A percentile compares a stretch with the other conserved stretches of the same genome.
phyloP scores from a whole-genome alignment of 1,140 invertebrate genomes.

The Apis florea region DNA sequence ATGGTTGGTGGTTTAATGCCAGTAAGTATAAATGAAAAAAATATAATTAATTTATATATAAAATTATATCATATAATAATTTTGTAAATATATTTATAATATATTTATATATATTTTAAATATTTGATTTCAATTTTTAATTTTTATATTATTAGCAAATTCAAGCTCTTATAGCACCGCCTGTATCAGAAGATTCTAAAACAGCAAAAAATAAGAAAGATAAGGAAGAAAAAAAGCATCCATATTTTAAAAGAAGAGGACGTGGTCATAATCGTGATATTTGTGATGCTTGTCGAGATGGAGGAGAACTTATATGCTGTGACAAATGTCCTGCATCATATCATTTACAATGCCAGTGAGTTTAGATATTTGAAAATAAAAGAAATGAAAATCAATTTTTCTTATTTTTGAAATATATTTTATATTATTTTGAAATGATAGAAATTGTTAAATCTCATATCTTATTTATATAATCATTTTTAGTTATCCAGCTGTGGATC shows the following conservation, averaged over 20 bases:
- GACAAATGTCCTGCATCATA: constrained; percentile 97
- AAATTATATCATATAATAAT: constrained; percentile 9
- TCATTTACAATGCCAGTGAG: constrained; percentile 96
- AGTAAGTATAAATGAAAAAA: constrained; percentile 78
- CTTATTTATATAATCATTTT: constrained; percentile 15
- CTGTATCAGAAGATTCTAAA: constrained; percentile 85
- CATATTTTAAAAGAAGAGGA: constrained; percentile 91
- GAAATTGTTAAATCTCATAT: constrained; percentile 2
- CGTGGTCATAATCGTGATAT: constrained; percentile 95
- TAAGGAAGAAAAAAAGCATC: constrained; percentile 85
- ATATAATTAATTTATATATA: constrained; percentile 4
- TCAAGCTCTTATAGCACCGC: constrained; percentile 92
- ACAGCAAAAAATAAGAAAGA: constrained; percentile 82
- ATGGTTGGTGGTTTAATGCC: constrained; percentile 85
- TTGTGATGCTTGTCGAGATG: constrained; percentile 95
- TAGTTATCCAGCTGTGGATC: constrained; percentile 94
- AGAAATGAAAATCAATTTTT: not conserved
- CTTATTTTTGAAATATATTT: not conserved
- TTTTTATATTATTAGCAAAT: constrained; percentile 86
- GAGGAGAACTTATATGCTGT: constrained; percentile 97
- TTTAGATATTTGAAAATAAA: constrained; percentile 54
- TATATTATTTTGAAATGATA: not conserved
- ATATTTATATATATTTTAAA: not conserved
- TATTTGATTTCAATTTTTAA: not conserved
- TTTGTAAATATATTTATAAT: constrained; percentile 11